Evolutionary conservation across 2,888 invertebrate species (phyloP).

Genomic region (Drosophila helvetica): DNA sequence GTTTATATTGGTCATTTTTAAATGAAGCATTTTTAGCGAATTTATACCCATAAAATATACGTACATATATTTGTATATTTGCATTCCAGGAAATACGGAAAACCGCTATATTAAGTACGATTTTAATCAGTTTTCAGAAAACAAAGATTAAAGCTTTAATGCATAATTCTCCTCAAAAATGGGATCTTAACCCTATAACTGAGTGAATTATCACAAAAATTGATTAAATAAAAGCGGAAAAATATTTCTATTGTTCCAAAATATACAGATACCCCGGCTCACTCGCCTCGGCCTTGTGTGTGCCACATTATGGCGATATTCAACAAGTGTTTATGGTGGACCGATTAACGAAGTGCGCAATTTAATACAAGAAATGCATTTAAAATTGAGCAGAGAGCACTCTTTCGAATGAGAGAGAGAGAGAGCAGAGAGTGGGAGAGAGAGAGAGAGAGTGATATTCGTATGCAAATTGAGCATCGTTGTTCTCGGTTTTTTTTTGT

Average conservation of each 20-base stretch:
- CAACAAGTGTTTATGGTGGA: slow-evolving; percentile 24
- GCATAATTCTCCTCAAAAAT: slow-evolving; percentile 12
- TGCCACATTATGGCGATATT: slow-evolving; percentile 18
- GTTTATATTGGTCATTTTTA: slow-evolving; percentile 21
- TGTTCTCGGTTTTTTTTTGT: slow-evolving; percentile 26
- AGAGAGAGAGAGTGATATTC: slow-evolving; percentile 3
- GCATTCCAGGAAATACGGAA: slow-evolving; percentile 30
- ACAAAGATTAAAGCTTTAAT: neutral
- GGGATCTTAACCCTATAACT: too few relatives aligned
- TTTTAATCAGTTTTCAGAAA: neutral
- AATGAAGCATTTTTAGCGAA: slow-evolving; percentile 21
- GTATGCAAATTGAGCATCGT: slow-evolving; percentile 33
- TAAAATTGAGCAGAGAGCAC: slow-evolving; percentile 6
- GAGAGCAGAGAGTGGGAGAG: neutral
- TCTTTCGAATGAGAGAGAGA: slow-evolving; percentile 3
- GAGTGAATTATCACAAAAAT: too few relatives aligned
- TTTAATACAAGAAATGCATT: slow-evolving; percentile 33
- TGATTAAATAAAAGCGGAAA: too few relatives aligned
- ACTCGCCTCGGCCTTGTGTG: too few relatives aligned
- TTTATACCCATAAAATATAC: slow-evolving; percentile 1
- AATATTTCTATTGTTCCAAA: too few relatives aligned
- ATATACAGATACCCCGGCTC: too few relatives aligned
- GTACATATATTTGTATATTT: neutral
- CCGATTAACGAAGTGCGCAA: slow-evolving; percentile 31
- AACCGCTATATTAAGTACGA: neutral